Evolutionary conservation across 2,888 invertebrate genomes (phyloP).

Genomic region (Epinotia bilunana): DNA sequence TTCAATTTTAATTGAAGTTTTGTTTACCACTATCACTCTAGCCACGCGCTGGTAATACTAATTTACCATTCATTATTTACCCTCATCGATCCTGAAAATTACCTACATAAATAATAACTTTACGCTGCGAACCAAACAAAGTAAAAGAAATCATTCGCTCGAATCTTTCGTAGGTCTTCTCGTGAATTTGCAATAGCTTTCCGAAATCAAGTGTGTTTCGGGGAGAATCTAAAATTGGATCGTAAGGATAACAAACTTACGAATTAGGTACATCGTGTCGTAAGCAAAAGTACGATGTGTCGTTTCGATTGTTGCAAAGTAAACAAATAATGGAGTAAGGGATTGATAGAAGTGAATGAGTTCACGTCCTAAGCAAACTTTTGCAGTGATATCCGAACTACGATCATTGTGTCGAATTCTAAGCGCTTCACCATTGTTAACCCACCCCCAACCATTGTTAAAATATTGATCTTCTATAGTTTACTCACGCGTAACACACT

Average conservation of each 20-base stretch:
- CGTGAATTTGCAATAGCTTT: constrained; percentile 60
- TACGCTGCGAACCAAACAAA: constrained; percentile 51
- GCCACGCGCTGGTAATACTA: constrained; percentile 33
- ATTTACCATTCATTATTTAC: background rate
- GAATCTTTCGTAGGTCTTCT: constrained; percentile 59
- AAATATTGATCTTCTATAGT: constrained; percentile 66
- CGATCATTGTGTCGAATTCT: constrained; percentile 66
- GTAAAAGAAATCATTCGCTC: constrained; percentile 58
- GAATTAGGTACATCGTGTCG: constrained; percentile 56
- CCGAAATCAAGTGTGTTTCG: constrained; percentile 53
- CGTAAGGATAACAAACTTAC: constrained; percentile 53
- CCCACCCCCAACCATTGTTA: constrained; percentile 53
- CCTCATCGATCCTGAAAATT: constrained; percentile 6
- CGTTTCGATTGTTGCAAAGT: constrained; percentile 60
- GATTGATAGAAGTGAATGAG: constrained; percentile 75
- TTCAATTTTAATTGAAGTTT: constrained; percentile 81
- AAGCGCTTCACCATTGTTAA: constrained; percentile 53
- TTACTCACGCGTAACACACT: constrained; percentile 56
- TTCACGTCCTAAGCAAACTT: constrained; percentile 78
- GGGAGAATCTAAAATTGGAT: constrained; percentile 48
- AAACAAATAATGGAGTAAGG: constrained; percentile 76
- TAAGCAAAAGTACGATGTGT: constrained; percentile 53
- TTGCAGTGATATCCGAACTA: constrained; percentile 65
- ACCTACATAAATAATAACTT: constrained; percentile 42
- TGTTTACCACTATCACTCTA: constrained; percentile 73